Evolutionary conservation across 2,113 vertebrate genomes (phyloP).

Genomic region (Lamprologus lemairii): DNA sequence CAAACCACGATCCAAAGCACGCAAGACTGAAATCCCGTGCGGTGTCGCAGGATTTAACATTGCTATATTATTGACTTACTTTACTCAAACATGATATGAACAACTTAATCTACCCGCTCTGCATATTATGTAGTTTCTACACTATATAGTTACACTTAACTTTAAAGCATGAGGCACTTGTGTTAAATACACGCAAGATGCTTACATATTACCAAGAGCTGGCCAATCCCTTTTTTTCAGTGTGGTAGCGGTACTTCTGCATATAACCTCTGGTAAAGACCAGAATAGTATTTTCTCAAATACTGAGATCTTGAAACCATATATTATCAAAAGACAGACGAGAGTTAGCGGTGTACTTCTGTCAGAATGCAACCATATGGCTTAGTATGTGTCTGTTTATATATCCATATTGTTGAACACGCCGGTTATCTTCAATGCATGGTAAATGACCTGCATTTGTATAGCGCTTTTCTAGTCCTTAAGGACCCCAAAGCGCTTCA

Average conservation of each 20-base stretch:
- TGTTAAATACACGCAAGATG: background rate
- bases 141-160: background rate
- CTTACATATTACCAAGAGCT: background rate
- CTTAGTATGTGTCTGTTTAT: background rate
- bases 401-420: background rate
- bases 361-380: background rate
- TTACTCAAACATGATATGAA: background rate
- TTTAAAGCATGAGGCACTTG: background rate
- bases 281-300: background rate
- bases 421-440: background rate
- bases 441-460: too few species aligned
- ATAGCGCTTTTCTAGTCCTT: too few species aligned
- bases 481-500: too few species aligned
- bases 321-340: background rate
- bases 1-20: background rate
- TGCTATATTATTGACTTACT: background rate
- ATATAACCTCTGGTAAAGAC: background rate
- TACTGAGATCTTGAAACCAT: background rate
- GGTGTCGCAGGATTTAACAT: background rate
- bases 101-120: background rate
- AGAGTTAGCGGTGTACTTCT: background rate
- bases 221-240: background rate
- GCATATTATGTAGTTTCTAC: background rate
- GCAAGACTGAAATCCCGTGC: background rate
- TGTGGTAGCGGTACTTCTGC: background rate